Evolutionary conservation across 2,797 vertebrate species (phyloP).

Genomic region (Apogon hyalosoma): DNA sequence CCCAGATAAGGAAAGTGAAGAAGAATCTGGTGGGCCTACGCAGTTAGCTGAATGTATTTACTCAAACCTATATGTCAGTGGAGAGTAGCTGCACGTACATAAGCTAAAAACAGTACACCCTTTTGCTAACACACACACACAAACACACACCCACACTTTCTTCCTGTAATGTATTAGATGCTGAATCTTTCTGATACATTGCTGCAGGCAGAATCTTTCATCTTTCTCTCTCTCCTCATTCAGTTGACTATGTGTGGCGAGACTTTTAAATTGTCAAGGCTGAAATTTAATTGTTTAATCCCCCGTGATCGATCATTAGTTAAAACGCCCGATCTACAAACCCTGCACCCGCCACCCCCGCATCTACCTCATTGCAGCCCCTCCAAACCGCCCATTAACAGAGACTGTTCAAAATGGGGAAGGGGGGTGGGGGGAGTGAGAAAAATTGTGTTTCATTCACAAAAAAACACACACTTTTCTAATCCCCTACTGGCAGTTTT

Average conservation of each 20-base stretch:
- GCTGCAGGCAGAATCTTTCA: slow-evolving; percentile 69
- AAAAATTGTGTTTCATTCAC: slow-evolving; percentile 71
- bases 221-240: slow-evolving; percentile 66
- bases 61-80: slow-evolving; percentile 50
- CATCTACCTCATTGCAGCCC: slow-evolving; percentile 9
- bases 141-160: slow-evolving; percentile 3
- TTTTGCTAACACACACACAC: slow-evolving; percentile 11
- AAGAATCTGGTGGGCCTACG: slow-evolving; percentile 47
- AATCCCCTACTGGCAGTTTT: slow-evolving; percentile 57
- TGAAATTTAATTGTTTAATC: slow-evolving; percentile 81
- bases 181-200: slow-evolving; percentile 70
- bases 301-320: slow-evolving; percentile 77
- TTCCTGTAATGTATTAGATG: slow-evolving; percentile 64
- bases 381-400: slow-evolving; percentile 55
- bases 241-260: slow-evolving; percentile 60
- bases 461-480: slow-evolving; percentile 48
- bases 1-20: slow-evolving; percentile 51
- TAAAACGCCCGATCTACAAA: slow-evolving; percentile 62
- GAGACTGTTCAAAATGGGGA: slow-evolving; percentile 43
- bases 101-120: slow-evolving; percentile 41
- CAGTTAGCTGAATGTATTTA: slow-evolving; percentile 45
- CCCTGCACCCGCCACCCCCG: slow-evolving; percentile 6
- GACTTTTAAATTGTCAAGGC: slow-evolving; percentile 80
- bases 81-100: slow-evolving; percentile 3
- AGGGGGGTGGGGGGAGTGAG: neutral